Evolutionary conservation across 2,888 invertebrate genomes (phyloP).

Genomic region (Branchipolynoe longqiensis): DNA sequence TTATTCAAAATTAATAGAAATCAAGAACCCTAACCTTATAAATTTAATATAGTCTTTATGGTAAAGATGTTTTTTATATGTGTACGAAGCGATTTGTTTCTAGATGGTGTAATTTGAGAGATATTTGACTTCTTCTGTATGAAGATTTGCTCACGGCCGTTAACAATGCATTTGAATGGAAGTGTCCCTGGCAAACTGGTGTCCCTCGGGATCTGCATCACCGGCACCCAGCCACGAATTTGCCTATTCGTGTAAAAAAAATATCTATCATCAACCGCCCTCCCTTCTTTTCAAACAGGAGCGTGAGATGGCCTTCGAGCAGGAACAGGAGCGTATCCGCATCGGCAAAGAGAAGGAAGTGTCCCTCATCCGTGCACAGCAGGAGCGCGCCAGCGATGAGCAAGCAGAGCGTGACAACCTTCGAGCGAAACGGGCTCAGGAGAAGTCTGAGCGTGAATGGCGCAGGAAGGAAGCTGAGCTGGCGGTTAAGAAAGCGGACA

Average conservation of each 20-base stretch:
- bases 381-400: conserved; percentile 81
- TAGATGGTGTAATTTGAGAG: too few species aligned
- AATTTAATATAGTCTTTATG: too few species aligned
- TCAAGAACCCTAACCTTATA: too few species aligned
- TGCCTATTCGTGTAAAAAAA: background rate
- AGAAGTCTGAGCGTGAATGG: conserved; percentile 81
- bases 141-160: too few species aligned
- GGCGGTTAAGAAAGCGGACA: conserved; percentile 78
- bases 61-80: too few species aligned
- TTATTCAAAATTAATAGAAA: too few species aligned
- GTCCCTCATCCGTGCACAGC: conserved; percentile 78
- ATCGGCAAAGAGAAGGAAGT: conserved; percentile 82
- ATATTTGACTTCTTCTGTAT: too few species aligned
- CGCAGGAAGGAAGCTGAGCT: conserved; percentile 80
- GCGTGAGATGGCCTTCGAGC: conserved; percentile 79
- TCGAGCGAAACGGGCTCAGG: conserved; percentile 81
- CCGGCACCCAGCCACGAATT: too few species aligned
- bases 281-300: conserved; percentile 72
- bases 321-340: conserved; percentile 79
- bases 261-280: background rate
- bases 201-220: too few species aligned
- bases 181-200: too few species aligned
- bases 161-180: too few species aligned
- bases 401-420: conserved; percentile 81
- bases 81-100: too few species aligned